Evolutionary conservation across 2,888 invertebrate species (phyloP).

Genomic region (Lepidonotus clava): DNA sequence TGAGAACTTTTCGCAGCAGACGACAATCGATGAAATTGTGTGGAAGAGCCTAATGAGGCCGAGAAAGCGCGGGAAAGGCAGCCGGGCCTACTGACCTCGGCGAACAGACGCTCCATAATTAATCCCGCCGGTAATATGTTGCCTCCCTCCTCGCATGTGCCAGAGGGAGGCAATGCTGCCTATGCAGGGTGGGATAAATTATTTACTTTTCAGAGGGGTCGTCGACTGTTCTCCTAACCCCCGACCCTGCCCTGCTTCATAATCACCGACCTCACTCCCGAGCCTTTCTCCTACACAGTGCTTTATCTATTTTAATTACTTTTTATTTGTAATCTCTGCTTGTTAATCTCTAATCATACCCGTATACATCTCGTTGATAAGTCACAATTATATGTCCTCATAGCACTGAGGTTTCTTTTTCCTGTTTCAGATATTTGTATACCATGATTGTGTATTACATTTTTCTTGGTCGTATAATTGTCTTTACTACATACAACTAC

Average conservation of each 20-base stretch:
- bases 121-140: conserved; percentile 10
- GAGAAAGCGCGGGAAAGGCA: background rate
- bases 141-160: conserved; percentile 19
- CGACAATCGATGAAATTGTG: conserved; percentile 19
- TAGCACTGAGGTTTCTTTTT: too few species aligned
- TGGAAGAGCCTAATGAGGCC: conserved; percentile 26
- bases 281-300: background rate
- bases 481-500: too few species aligned
- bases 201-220: background rate
- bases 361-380: too few species aligned
- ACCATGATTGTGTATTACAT: too few species aligned
- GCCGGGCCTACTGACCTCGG: conserved; percentile 18
- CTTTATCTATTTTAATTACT: too few species aligned
- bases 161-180: background rate
- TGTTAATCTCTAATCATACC: too few species aligned
- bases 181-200: conserved; percentile 5
- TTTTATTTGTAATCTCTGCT: too few species aligned
- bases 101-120: conserved; percentile 30
- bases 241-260: background rate
- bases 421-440: too few species aligned
- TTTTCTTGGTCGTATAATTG: too few species aligned
- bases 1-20: too few species aligned
- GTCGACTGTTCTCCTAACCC: background rate
- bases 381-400: too few species aligned
- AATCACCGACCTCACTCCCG: background rate